phyloP scores from a whole-genome alignment of 2,888 invertebrate genomes.

The Amiota minor region DNA sequence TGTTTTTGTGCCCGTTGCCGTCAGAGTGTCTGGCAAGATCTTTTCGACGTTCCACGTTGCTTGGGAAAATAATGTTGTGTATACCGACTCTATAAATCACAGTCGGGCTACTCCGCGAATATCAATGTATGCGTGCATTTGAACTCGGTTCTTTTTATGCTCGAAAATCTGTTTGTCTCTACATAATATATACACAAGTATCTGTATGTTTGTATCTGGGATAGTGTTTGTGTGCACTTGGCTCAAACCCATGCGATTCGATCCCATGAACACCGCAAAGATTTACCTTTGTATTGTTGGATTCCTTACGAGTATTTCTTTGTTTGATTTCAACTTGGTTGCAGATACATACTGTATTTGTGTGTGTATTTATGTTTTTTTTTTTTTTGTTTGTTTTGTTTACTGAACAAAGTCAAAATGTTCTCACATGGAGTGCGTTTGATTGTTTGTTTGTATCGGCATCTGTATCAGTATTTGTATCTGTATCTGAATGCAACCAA shows the following conservation, averaged over 20 bases:
- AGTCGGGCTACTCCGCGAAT: conserved; percentile 19
- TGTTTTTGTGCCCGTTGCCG: conserved; percentile 51
- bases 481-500: conserved; percentile 49
- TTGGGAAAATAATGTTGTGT: conserved; percentile 63
- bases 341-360: conserved; percentile 33
- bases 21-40: conserved; percentile 66
- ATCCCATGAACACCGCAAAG: conserved; percentile 8
- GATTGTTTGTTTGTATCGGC: conserved; percentile 24
- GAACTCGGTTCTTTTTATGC: not conserved
- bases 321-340: conserved; percentile 49
- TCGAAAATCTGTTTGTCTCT: not conserved
- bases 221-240: conserved; percentile 9
- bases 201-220: conserved; percentile 5
- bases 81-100: conserved; percentile 64
- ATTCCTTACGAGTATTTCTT: conserved; percentile 33
- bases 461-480: conserved; percentile 11
- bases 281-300: conserved; percentile 1
- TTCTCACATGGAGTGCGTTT: conserved; percentile 20
- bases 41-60: conserved; percentile 53
- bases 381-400: conserved; percentile 34
- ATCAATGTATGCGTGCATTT: not conserved
- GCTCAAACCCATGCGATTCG: conserved; percentile 7
- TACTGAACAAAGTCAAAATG: conserved; percentile 34
- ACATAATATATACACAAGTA: not conserved
- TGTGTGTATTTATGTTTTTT: conserved; percentile 17